Percentiles rank a stretch among this genome's conserved stretches.
Conservation (phyloP, 1,140 invertebrate species). For the Diorhabda elongata region DNA sequence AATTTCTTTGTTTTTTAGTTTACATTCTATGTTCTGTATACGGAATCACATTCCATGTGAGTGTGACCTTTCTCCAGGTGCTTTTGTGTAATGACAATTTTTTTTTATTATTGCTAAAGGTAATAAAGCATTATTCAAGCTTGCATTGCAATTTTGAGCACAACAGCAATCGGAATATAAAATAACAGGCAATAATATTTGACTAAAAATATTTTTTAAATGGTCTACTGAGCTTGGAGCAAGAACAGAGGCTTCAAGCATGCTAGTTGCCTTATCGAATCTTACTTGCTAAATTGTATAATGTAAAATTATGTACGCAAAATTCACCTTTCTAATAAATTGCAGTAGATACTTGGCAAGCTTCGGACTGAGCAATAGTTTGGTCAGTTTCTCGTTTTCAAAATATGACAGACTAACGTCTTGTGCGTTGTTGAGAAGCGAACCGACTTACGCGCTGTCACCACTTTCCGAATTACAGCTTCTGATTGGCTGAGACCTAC, state of each 20-base stretch:
- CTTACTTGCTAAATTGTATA: constrained; percentile 34
- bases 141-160: constrained; percentile 23
- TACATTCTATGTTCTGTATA: constrained; percentile 38
- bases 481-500: too few species aligned
- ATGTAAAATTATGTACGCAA: constrained; percentile 37
- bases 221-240: neutral
- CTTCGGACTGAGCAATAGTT: constrained; percentile 13
- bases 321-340: constrained; percentile 40
- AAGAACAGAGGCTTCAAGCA: constrained; percentile 35
- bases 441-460: too few species aligned
- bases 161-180: constrained; percentile 22
- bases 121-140: constrained; percentile 23
- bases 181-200: constrained; percentile 3
- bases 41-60: constrained; percentile 42
- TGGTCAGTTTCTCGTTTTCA: constrained; percentile 30
- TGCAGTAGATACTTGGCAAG: constrained; percentile 2
- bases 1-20: constrained; percentile 29
- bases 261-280: constrained; percentile 21
- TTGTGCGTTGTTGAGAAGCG: too few species aligned
- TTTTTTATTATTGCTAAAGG: constrained; percentile 13
- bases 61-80: constrained; percentile 40
- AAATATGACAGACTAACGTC: too few species aligned
- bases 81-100: constrained; percentile 27
- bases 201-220: neutral
- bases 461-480: too few species aligned